Conservation (phyloP, 2,888 invertebrate species). For the Brachynemurus nebulosus region DNA sequence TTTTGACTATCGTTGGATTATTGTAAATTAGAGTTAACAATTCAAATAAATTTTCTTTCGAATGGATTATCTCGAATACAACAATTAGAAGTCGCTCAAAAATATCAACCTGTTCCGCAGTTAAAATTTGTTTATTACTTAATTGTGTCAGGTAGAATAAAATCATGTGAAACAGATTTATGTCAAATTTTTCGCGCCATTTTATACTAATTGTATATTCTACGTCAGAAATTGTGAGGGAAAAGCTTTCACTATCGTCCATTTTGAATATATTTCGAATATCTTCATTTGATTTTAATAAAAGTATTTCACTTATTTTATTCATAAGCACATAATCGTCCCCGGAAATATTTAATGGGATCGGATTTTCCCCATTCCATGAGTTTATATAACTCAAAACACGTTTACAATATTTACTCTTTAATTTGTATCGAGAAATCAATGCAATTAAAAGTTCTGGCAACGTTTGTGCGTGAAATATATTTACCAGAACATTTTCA, state of each 20-base stretch:
- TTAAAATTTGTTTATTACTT: slow-evolving; percentile 14
- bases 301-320: not conserved
- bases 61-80: slow-evolving; percentile 5
- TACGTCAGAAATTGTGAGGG: not conserved
- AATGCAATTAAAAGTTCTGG: slow-evolving; percentile 36
- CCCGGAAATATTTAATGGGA: not conserved
- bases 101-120: slow-evolving; percentile 18
- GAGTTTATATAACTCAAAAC: slow-evolving; percentile 33
- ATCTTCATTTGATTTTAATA: not conserved
- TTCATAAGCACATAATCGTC: not conserved
- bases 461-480: slow-evolving; percentile 44
- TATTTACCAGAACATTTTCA: slow-evolving; percentile 35
- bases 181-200: not conserved
- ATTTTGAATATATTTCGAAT: not conserved
- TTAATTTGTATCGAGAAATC: slow-evolving; percentile 23
- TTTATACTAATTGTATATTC: too few species aligned
- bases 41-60: slow-evolving; percentile 20
- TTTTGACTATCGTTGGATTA: slow-evolving; percentile 29
- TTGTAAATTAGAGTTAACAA: slow-evolving; percentile 30
- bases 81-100: slow-evolving; percentile 21
- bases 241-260: too few species aligned
- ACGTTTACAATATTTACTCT: slow-evolving; percentile 21
- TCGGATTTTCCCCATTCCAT: slow-evolving; percentile 29
- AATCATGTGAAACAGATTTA: slow-evolving; percentile 20
- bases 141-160: slow-evolving; percentile 27